Conservation (phyloP, 92 coral and sea anemone species). For the Pocillopora meandrina region DNA sequence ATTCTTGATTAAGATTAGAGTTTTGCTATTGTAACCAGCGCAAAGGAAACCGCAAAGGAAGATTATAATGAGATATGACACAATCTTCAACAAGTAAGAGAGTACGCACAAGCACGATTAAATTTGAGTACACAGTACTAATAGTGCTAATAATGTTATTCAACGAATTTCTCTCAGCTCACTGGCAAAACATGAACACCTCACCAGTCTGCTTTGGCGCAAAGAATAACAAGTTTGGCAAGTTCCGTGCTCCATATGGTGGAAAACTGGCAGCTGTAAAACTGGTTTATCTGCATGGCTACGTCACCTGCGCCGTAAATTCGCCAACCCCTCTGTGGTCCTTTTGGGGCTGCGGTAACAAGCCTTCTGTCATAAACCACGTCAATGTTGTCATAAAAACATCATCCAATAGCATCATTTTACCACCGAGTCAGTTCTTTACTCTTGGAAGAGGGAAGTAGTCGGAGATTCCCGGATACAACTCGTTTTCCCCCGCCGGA, state of each 20-base stretch:
- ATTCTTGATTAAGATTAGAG: too few relatives aligned
- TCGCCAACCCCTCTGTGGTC: background rate
- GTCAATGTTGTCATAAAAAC: constrained; percentile 11
- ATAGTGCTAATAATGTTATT: too few relatives aligned
- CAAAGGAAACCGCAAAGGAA: too few relatives aligned
- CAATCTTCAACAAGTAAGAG: too few relatives aligned
- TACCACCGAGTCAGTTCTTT: constrained; percentile 11
- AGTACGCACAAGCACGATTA: too few relatives aligned
- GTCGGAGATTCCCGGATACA: background rate
- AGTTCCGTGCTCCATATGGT: background rate
- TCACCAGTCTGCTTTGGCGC: constrained; percentile 7
- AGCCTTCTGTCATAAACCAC: background rate
- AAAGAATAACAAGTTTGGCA: background rate
- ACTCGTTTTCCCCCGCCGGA: too few relatives aligned
- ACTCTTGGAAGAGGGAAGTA: background rate
- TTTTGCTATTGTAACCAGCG: too few relatives aligned
- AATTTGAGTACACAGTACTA: too few relatives aligned
- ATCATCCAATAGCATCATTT: background rate
- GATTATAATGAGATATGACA: too few relatives aligned
- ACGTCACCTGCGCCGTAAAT: background rate
- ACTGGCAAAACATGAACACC: background rate
- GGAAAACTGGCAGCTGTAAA: background rate
- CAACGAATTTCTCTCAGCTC: background rate
- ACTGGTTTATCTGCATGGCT: constrained; percentile 5
- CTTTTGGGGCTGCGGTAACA: constrained; percentile 5